Percentiles rank a stretch among this genome's conserved stretches.
Conservation (phyloP, 2,888 invertebrate genomes). For the Drosophila bunnanda region DNA sequence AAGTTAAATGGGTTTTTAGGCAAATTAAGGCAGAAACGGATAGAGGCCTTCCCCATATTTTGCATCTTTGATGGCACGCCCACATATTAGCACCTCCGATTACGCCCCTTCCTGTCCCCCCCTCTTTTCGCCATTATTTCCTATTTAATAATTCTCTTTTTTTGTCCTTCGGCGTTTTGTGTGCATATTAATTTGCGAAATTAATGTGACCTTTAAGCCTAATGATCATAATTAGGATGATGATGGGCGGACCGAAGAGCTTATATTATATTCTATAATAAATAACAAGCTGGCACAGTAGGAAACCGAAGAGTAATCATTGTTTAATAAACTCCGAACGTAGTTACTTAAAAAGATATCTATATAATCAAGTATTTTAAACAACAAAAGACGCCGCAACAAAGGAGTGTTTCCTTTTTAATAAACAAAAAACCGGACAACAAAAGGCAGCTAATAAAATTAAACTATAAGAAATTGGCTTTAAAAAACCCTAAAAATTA, state of each 20-base stretch:
- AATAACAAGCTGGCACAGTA: not conserved
- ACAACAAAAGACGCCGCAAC: not conserved
- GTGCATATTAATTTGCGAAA: conserved; percentile 8
- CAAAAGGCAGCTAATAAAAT: not conserved
- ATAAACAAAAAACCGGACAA: not conserved
- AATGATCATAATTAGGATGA: conserved; percentile 37
- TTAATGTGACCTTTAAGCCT: conserved; percentile 28
- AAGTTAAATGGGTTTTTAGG: conserved; percentile 40
- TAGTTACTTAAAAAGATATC: not conserved
- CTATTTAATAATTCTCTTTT: conserved; percentile 3
- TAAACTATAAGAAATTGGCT: not conserved
- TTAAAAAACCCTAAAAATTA: not conserved
- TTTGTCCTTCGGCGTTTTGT: conserved; percentile 27
- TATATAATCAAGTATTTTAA: not conserved
- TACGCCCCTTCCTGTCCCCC: conserved; percentile 2
- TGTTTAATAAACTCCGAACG: not conserved
- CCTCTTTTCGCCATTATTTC: conserved; percentile 1
- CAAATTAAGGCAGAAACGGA: conserved; percentile 34
- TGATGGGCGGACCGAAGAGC: not conserved
- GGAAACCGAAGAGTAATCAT: not conserved
- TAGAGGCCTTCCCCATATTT: conserved; percentile 8
- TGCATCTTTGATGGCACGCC: conserved; percentile 1
- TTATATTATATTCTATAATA: not conserved
- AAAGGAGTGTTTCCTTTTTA: not conserved
- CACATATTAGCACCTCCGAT: conserved; percentile 15